Evolutionary conservation across 2,888 invertebrate species (phyloP).

Genomic region (Apamea sordens): DNA sequence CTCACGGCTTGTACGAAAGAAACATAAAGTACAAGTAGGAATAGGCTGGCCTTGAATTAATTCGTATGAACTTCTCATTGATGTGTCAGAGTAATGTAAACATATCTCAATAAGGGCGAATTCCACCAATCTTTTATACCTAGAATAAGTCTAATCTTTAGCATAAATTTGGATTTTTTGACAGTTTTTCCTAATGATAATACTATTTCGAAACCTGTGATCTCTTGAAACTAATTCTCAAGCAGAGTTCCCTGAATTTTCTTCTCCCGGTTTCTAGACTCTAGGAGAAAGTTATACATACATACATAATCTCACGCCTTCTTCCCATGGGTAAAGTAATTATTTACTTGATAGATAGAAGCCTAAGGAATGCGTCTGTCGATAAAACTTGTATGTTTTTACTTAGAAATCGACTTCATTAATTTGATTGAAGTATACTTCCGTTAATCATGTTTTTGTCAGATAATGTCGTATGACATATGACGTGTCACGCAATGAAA

Average conservation of each 20-base stretch:
- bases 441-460: constrained; percentile 18
- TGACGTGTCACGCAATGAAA: constrained; percentile 28
- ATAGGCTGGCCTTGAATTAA: constrained; percentile 26
- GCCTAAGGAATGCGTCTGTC: not conserved
- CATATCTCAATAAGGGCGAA: too few species aligned
- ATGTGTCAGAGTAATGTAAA: constrained; percentile 9
- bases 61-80: constrained; percentile 11
- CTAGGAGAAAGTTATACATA: not conserved
- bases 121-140: too few species aligned
- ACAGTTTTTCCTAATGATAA: too few species aligned
- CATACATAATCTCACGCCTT: too few species aligned
- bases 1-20: too few species aligned
- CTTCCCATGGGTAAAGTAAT: not conserved
- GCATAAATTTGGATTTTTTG: too few species aligned
- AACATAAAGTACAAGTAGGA: not conserved
- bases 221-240: not conserved
- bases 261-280: not conserved
- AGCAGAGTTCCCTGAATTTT: too few species aligned
- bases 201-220: not conserved
- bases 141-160: too few species aligned
- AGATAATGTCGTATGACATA: constrained; percentile 6
- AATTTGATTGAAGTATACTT: constrained; percentile 8
- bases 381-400: constrained; percentile 15
- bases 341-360: not conserved
- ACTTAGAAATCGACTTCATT: constrained; percentile 3